These are phyloP conservation scores for Dendrophyllia cribrosa DNA, from an alignment of 64 coral and sea anemone genomes.

Conservation along the genomic window DNA sequence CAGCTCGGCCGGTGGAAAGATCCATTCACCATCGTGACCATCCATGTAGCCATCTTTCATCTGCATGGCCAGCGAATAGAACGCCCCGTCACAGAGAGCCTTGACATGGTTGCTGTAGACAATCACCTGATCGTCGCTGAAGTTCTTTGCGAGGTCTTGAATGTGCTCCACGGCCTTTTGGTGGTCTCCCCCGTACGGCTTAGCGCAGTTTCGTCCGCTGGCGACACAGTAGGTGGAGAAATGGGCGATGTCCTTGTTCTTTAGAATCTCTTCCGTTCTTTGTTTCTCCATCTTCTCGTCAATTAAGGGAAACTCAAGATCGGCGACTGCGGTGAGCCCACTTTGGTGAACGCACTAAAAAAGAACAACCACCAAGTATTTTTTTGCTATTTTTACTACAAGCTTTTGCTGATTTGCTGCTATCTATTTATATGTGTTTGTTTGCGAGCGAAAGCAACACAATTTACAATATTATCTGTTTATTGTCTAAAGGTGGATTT, in stretches of 20 bases:
- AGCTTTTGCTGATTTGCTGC: no score
- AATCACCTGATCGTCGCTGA: slow-evolving; percentile 14
- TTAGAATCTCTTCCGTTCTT: neutral
- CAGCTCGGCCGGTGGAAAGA: neutral
- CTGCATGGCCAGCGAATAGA: slow-evolving; percentile 23
- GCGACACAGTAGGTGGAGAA: slow-evolving; percentile 31
- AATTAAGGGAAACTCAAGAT: slow-evolving; percentile 37
- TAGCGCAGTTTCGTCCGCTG: slow-evolving; percentile 11
- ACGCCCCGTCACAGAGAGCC: neutral
- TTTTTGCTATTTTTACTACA: no score
- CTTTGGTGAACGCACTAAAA: neutral
- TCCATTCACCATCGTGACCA: slow-evolving; percentile 27
- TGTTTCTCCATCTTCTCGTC: neutral
- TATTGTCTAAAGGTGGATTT: no score
- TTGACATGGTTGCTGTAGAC: slow-evolving; percentile 26
- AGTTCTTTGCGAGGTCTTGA: neutral
- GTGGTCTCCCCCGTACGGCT: neutral
- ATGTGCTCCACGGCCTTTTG: slow-evolving; percentile 7
- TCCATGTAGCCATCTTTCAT: slow-evolving; percentile 30
- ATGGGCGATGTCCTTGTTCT: neutral
- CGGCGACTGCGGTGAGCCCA: slow-evolving; percentile 17
- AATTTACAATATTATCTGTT: no score
- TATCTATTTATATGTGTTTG: no score
- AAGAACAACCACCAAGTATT: neutral
- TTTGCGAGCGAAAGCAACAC: no score